Conservation (phyloP, 2,888 invertebrate genomes). For the Polyommatus iphigenia region DNA sequence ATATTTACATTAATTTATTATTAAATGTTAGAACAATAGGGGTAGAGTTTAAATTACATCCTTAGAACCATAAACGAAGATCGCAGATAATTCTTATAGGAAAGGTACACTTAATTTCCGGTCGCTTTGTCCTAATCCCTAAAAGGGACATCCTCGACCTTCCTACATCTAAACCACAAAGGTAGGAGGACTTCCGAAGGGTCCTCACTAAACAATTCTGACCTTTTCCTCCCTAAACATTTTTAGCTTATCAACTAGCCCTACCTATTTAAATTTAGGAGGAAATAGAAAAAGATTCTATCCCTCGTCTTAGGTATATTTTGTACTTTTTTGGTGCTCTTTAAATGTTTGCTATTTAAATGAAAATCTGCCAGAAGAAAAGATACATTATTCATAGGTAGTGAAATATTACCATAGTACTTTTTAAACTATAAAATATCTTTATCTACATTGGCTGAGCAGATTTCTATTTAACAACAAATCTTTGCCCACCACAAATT, state of each 20-base stretch:
- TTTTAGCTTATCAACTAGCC: not conserved
- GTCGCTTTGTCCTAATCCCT: not conserved
- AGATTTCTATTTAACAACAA: not conserved
- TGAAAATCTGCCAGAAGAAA: not conserved
- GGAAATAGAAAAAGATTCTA: not conserved
- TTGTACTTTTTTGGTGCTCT: constrained; percentile 11
- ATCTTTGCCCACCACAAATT: not conserved
- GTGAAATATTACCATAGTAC: too few relatives aligned
- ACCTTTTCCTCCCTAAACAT: not conserved
- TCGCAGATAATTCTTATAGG: not conserved
- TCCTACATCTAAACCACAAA: not conserved
- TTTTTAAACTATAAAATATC: too few relatives aligned
- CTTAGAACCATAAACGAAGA: not conserved
- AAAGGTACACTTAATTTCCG: not conserved
- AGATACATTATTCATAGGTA: too few relatives aligned
- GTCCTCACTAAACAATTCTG: not conserved
- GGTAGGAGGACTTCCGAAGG: not conserved
- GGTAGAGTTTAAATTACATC: not conserved
- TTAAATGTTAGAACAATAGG: too few relatives aligned
- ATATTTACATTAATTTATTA: too few relatives aligned
- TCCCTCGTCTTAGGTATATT: not conserved
- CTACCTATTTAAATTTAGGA: not conserved
- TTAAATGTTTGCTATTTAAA: not conserved
- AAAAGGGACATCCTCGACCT: not conserved
- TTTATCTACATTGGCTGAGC: not conserved